A percentile compares a stretch with the other conserved stretches of the same genome.
Evolutionary conservation across 1,140 invertebrate genomes (phyloP).

Genomic region (Lepidotrigona ventralis): DNA sequence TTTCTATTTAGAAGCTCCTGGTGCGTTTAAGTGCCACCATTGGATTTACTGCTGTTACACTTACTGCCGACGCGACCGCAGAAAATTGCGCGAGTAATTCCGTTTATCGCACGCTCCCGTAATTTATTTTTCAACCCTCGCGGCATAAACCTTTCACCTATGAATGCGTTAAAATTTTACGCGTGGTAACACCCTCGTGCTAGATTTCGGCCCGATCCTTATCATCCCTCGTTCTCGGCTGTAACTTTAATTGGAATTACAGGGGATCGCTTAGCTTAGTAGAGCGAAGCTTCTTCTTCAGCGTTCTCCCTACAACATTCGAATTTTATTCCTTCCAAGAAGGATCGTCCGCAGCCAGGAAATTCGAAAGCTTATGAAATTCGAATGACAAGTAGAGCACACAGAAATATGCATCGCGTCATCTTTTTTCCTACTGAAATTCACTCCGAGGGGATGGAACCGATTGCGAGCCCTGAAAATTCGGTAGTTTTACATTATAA

Average conservation of each 20-base stretch:
- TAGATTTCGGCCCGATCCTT: slow-evolving; percentile 10
- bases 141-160: slow-evolving; percentile 20
- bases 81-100: slow-evolving; percentile 50
- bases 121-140: slow-evolving; percentile 39
- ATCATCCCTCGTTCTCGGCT: not conserved
- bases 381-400: no score
- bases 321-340: no score
- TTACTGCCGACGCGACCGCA: slow-evolving; percentile 3
- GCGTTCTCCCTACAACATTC: not conserved
- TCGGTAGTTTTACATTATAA: no score
- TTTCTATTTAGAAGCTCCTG: slow-evolving; percentile 54
- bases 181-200: slow-evolving; percentile 6
- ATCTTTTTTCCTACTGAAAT: no score
- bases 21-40: slow-evolving; percentile 47
- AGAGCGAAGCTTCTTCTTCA: not conserved
- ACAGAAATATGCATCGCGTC: no score
- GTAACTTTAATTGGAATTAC: slow-evolving; percentile 11
- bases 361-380: no score
- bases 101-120: slow-evolving; percentile 34
- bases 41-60: slow-evolving; percentile 44
- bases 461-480: no score
- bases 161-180: slow-evolving; percentile 40
- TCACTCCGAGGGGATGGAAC: no score
- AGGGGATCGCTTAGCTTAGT: not conserved
- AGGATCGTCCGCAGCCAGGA: no score